A percentile compares a stretch with the other conserved stretches of the same genome.
Conservation (phyloP, 2,888 invertebrate genomes). For the Folsomia candida region DNA sequence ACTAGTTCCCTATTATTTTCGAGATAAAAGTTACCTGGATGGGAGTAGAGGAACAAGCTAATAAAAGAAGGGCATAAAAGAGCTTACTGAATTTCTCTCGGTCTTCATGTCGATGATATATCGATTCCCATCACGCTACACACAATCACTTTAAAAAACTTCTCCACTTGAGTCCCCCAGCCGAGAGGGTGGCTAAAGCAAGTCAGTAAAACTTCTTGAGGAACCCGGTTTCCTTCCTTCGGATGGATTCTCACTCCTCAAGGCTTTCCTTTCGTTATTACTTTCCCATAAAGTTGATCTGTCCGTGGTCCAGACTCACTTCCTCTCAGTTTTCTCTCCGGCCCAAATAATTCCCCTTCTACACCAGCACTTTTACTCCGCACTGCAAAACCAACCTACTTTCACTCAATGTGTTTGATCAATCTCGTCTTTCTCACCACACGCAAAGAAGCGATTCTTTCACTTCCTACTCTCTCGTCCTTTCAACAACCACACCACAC, state of each 20-base stretch:
- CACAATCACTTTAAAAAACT: constrained; percentile 34
- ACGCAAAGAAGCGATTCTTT: too few species aligned
- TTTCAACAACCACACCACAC: too few species aligned
- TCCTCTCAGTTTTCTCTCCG: neutral
- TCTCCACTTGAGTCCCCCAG: constrained; percentile 17
- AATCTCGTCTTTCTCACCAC: neutral
- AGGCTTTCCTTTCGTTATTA: constrained; percentile 10
- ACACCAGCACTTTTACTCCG: neutral
- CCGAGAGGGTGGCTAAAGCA: constrained; percentile 12
- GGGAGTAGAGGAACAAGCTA: neutral
- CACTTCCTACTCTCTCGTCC: too few species aligned
- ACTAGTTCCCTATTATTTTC: neutral
- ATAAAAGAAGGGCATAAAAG: constrained; percentile 16
- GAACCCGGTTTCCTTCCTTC: constrained; percentile 6
- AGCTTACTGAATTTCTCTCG: constrained; percentile 47
- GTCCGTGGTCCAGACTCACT: neutral
- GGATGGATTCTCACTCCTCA: neutral
- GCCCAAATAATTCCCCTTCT: neutral
- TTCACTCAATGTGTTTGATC: neutral
- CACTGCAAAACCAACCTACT: neutral
- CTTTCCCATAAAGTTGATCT: constrained; percentile 15
- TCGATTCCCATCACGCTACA: constrained; percentile 45
- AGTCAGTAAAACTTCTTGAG: constrained; percentile 7
- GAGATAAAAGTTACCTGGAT: neutral
- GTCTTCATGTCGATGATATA: constrained; percentile 48